Conservation (phyloP, 2,113 vertebrate species). For the Ia io region DNA sequence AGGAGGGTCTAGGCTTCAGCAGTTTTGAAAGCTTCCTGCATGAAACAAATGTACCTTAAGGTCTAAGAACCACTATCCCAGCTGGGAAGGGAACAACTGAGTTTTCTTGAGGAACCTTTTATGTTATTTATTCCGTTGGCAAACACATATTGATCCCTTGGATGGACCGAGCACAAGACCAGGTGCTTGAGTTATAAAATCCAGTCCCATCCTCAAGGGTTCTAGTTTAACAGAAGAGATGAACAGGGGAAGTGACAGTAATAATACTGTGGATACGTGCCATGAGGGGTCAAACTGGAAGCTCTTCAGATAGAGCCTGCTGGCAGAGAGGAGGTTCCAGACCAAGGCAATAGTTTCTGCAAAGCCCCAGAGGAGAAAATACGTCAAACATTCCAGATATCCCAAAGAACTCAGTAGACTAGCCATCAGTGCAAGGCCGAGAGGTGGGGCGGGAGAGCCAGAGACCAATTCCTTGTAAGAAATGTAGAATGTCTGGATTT, state of each 20-base stretch:
- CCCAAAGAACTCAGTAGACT: neutral
- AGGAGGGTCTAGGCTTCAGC: neutral
- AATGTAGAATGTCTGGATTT: neutral
- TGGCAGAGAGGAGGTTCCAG: neutral
- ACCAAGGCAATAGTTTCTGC: neutral
- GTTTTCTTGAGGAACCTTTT: neutral
- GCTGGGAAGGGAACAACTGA: neutral
- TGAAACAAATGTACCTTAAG: neutral
- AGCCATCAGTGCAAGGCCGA: neutral
- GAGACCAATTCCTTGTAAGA: neutral
- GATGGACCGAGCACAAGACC: neutral
- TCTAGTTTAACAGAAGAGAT: neutral
- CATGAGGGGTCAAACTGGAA: too few relatives aligned
- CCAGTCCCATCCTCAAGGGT: neutral
- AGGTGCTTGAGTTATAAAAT: neutral
- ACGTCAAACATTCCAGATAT: neutral
- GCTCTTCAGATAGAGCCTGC: neutral
- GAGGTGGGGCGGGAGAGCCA: neutral
- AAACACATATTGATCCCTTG: neutral
- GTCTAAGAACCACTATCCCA: neutral
- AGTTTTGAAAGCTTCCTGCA: neutral
- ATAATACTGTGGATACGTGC: fast-evolving
- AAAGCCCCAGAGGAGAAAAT: neutral
- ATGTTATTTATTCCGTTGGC: neutral
- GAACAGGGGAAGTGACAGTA: neutral